A percentile compares a stretch with the other conserved stretches of the same genome.
Conservation (phyloP, 2,888 invertebrate species). For the Drosophila multiciliata region DNA sequence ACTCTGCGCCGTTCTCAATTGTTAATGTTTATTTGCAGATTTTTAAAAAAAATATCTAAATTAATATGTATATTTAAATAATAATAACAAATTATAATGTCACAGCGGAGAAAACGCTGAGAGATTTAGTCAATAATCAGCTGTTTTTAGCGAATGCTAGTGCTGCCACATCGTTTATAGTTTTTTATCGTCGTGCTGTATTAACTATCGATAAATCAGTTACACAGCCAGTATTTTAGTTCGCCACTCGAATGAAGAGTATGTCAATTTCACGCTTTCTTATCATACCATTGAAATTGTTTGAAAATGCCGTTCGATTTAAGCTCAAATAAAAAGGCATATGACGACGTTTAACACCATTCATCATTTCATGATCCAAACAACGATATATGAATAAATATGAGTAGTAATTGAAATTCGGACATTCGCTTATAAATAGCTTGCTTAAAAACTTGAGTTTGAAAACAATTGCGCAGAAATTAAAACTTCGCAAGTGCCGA, state of each 20-base stretch:
- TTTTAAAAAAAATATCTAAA: conserved; percentile 1
- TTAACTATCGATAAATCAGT: not conserved
- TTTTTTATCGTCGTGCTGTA: not conserved
- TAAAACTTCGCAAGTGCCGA: not conserved
- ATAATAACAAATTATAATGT: conserved; percentile 8
- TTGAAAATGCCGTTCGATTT: conserved; percentile 4
- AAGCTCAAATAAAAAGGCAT: conserved; percentile 36
- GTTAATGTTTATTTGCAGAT: conserved; percentile 4
- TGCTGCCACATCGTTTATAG: conserved; percentile 22
- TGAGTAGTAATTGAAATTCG: conserved; percentile 1
- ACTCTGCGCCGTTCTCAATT: conserved; percentile 12
- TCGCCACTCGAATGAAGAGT: not conserved
- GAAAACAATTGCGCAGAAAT: conserved; percentile 25
- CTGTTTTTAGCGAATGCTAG: conserved; percentile 12
- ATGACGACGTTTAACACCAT: not conserved
- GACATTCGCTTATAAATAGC: conserved; percentile 22
- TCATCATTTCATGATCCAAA: conserved; percentile 8
- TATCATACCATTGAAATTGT: not conserved
- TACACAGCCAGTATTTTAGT: not conserved
- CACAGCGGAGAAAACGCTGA: conserved; percentile 22
- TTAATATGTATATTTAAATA: conserved; percentile 7
- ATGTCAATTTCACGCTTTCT: not conserved
- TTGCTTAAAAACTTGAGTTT: conserved; percentile 19
- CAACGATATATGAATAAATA: conserved; percentile 13
- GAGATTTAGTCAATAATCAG: conserved; percentile 26